Evolutionary conservation across 2,797 vertebrate genomes (phyloP).

Genomic region (Calcarius lapponicus): DNA sequence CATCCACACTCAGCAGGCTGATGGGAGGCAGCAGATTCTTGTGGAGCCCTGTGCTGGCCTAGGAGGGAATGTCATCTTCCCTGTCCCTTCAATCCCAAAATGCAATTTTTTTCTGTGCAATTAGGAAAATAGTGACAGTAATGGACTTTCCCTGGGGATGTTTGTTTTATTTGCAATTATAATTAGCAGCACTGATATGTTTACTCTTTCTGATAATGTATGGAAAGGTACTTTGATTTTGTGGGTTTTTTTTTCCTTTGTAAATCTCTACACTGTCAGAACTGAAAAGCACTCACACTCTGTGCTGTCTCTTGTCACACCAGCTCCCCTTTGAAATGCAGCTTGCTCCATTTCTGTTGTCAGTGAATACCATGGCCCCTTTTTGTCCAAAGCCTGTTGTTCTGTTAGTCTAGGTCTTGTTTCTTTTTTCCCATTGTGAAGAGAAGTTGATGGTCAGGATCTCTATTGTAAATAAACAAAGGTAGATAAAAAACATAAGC

Average conservation of each 20-base stretch:
- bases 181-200: neutral
- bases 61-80: neutral
- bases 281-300: neutral
- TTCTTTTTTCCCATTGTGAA: neutral
- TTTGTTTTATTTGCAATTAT: constrained; percentile 14
- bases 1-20: neutral
- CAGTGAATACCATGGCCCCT: neutral
- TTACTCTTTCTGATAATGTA: neutral
- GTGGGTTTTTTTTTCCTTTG: accelerated
- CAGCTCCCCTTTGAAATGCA: neutral
- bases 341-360: neutral
- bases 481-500: neutral
- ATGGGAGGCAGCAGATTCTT: neutral
- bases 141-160: neutral
- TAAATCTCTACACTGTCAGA: neutral
- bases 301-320: neutral
- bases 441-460: neutral
- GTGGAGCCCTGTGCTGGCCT: neutral
- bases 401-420: neutral
- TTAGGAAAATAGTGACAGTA: neutral
- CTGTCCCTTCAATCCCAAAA: neutral
- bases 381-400: neutral
- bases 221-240: neutral
- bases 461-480: neutral
- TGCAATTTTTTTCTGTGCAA: neutral